phyloP scores from a whole-genome alignment of 2,113 vertebrate genomes.

The Phoxinus phoxinus region DNA sequence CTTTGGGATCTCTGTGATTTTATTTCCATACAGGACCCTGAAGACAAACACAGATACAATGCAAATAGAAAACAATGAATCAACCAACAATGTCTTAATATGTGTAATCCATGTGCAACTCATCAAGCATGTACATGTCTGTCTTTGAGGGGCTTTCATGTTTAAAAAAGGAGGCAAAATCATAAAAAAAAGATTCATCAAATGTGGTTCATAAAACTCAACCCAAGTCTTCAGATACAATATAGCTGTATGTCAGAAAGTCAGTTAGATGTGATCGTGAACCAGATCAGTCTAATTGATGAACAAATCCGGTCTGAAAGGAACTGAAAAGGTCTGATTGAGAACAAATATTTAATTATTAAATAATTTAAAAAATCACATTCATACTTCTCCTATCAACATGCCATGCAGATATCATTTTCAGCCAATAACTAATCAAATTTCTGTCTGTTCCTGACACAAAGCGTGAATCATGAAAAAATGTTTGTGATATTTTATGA shows the following conservation, averaged over 20 bases:
- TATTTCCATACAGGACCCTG: constrained; percentile 98
- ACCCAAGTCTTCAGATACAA: neutral
- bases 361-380: neutral
- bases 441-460: neutral
- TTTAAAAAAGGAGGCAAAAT: neutral
- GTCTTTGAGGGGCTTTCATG: neutral
- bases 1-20: constrained; percentile 96
- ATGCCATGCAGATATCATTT: neutral
- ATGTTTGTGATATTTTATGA: neutral
- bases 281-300: neutral
- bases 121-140: neutral
- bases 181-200: neutral
- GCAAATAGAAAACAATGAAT: constrained; percentile 52
- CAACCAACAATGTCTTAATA: constrained; percentile 35
- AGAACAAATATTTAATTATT: neutral
- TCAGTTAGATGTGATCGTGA: neutral
- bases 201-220: constrained; percentile 1
- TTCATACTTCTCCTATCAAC: neutral
- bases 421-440: neutral
- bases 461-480: neutral
- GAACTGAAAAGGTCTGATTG: neutral
- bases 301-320: too few species aligned
- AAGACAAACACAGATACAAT: constrained; percentile 62
- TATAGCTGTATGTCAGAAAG: neutral
- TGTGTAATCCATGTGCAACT: constrained; percentile 13